A percentile compares a stretch with the other conserved stretches of the same genome.
These are phyloP conservation scores for Platygyra sinensis DNA, from an alignment of 64 coral and sea anemone species.

Conservation along the genomic window DNA sequence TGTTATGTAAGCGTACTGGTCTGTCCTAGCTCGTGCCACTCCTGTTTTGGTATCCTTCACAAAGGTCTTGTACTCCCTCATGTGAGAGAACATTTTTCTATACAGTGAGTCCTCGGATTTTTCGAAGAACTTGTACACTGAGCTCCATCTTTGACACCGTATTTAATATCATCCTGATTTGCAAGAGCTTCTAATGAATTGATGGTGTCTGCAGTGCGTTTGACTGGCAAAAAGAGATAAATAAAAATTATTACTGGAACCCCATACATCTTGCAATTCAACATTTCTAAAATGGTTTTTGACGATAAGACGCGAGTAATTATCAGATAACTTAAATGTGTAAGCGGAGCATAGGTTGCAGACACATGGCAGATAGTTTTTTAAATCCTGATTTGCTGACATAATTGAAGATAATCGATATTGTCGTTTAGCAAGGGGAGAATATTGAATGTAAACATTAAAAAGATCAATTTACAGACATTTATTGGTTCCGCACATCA, in stretches of 20 bases:
- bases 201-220: constrained; percentile 63
- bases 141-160: constrained; percentile 62
- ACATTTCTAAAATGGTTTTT: too few relatives aligned
- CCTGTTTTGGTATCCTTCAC: constrained; percentile 49
- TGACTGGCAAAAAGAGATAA: constrained; percentile 3
- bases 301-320: too few relatives aligned
- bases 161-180: constrained; percentile 67
- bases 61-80: constrained; percentile 62
- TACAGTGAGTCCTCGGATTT: constrained; percentile 63
- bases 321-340: too few relatives aligned
- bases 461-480: too few relatives aligned
- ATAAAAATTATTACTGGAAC: neutral
- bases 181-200: constrained; percentile 78
- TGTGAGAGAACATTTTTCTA: constrained; percentile 72
- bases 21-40: constrained; percentile 53
- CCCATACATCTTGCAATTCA: too few relatives aligned
- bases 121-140: constrained; percentile 70
- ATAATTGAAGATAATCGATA: too few relatives aligned
- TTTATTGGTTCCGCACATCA: too few relatives aligned
- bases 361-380: too few relatives aligned
- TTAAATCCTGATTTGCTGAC: too few relatives aligned
- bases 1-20: constrained; percentile 83
- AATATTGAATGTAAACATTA: too few relatives aligned
- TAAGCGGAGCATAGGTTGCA: too few relatives aligned
- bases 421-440: too few relatives aligned